phyloP scores from a whole-genome alignment of 2,888 invertebrate genomes.

The Drosophila paranaensis region DNA sequence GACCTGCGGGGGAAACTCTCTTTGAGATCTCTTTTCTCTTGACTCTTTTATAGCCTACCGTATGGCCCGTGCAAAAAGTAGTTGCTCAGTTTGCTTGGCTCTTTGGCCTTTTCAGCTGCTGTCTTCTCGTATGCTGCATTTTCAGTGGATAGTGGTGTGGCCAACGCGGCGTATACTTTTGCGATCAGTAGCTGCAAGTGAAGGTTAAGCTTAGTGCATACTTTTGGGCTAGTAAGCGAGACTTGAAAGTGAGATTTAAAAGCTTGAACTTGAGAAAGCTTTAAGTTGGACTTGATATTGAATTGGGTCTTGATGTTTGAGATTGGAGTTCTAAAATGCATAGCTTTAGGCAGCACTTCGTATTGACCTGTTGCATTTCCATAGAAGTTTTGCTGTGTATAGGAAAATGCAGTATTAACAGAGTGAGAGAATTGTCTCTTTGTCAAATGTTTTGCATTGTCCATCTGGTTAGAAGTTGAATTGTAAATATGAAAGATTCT shows the following conservation, averaged over 20 bases:
- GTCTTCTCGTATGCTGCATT: slow-evolving; percentile 49
- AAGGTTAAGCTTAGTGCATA: slow-evolving; percentile 33
- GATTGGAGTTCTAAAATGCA: no score
- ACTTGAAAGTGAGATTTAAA: background rate
- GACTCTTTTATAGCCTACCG: slow-evolving; percentile 66
- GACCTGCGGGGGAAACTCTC: slow-evolving; percentile 82
- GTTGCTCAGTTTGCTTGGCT: slow-evolving; percentile 53
- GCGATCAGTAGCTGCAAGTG: slow-evolving; percentile 24
- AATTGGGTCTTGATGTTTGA: background rate
- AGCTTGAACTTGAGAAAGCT: background rate
- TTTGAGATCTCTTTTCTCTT: background rate
- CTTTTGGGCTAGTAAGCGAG: slow-evolving; percentile 33
- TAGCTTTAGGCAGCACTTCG: background rate
- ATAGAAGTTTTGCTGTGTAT: no score
- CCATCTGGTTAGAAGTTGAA: no score
- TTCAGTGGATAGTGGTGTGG: slow-evolving; percentile 26
- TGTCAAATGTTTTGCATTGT: no score
- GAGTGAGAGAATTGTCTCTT: no score
- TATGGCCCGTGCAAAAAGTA: slow-evolving; percentile 79
- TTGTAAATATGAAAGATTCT: no score
- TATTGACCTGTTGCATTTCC: no score
- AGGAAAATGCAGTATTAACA: no score
- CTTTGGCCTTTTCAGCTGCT: slow-evolving; percentile 19
- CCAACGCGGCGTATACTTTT: slow-evolving; percentile 56
- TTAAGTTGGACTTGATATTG: background rate